A percentile compares a stretch with the other conserved stretches of the same genome.
Conservation (phyloP, 2,888 invertebrate genomes). For the Nebria brevicollis region DNA sequence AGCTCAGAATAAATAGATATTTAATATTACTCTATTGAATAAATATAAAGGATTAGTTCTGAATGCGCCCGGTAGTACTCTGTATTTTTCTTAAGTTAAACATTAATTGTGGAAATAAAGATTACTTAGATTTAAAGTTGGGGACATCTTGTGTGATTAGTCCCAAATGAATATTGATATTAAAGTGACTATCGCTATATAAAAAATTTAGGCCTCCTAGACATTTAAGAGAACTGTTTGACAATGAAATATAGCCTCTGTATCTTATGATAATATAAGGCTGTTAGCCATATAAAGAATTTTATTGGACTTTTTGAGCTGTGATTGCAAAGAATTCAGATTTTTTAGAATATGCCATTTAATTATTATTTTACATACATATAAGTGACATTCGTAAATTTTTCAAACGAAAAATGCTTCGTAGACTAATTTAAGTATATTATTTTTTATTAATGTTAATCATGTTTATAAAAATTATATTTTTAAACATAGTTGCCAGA, state of each 20-base stretch:
- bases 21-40: no score
- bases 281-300: constrained; percentile 37
- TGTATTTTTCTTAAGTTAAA: no score
- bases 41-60: no score
- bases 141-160: no score
- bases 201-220: neutral
- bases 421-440: constrained; percentile 9
- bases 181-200: neutral
- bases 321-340: constrained; percentile 42
- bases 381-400: constrained; percentile 29
- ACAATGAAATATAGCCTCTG: constrained; percentile 34
- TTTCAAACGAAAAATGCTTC: constrained; percentile 6
- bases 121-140: no score
- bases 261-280: constrained; percentile 45
- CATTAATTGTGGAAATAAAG: no score
- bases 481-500: constrained; percentile 12
- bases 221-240: constrained; percentile 10
- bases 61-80: no score
- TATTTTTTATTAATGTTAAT: constrained; percentile 13
- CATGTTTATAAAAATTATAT: constrained; percentile 14
- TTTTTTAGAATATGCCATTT: constrained; percentile 38
- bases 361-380: constrained; percentile 21
- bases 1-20: no score
- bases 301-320: constrained; percentile 45
- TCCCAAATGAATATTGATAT: neutral